A percentile compares a stretch with the other conserved stretches of the same genome.
These are phyloP conservation scores for Meliscaeva auricollis DNA, from an alignment of 2,888 invertebrate genomes.

Conservation along the genomic window DNA sequence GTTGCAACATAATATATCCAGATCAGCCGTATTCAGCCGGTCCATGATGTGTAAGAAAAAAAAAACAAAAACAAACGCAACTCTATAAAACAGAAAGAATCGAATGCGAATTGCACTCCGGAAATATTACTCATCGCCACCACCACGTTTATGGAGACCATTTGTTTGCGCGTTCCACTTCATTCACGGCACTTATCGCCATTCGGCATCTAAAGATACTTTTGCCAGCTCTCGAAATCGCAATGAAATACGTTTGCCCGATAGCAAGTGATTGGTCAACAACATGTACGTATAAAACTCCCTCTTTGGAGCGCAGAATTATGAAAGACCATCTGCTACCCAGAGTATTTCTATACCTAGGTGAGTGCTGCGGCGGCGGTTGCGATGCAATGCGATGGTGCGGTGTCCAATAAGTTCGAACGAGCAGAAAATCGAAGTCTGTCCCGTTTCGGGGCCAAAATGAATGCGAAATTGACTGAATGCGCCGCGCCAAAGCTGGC, in stretches of 20 bases:
- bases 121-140: slow-evolving; percentile 74
- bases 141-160: slow-evolving; percentile 65
- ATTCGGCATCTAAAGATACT: slow-evolving; percentile 73
- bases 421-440: slow-evolving; percentile 44
- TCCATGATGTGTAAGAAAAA: slow-evolving; percentile 46
- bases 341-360: not conserved
- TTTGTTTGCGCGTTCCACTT: slow-evolving; percentile 73
- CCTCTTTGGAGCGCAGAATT: slow-evolving; percentile 29
- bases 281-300: slow-evolving; percentile 63
- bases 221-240: slow-evolving; percentile 54
- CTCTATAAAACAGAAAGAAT: slow-evolving; percentile 9
- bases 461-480: slow-evolving; percentile 65
- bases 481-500: slow-evolving; percentile 49
- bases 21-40: slow-evolving; percentile 38
- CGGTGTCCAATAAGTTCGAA: slow-evolving; percentile 13
- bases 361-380: not conserved
- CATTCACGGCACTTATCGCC: slow-evolving; percentile 72
- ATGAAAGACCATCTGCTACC: slow-evolving; percentile 62
- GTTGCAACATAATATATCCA: slow-evolving; percentile 48
- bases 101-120: slow-evolving; percentile 58
- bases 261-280: slow-evolving; percentile 81
- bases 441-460: slow-evolving; percentile 55
- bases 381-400: too few relatives aligned
- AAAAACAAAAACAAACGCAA: not conserved
- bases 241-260: slow-evolving; percentile 81